These are phyloP conservation scores for Bos taurus DNA, from an alignment of 2,113 vertebrate species.

Conservation along the genomic window ARS-UCD2.0 NC_037333.1:75772001-75772500, in stretches of 20 bases:
- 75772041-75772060: background rate
- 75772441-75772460: background rate
- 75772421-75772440: background rate
- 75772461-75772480: background rate
- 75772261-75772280: background rate
- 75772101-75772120: background rate
- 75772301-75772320: background rate
- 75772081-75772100: background rate
- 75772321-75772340: background rate
- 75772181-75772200: background rate
- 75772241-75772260: background rate
- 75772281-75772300: background rate
- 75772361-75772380: background rate
- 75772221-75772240: background rate
- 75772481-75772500: background rate
- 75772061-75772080: background rate
- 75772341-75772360: background rate
- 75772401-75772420: background rate
- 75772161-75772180: background rate
- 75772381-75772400: background rate
- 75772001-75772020: background rate
- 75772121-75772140: background rate
- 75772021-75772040: background rate
- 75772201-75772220: background rate
- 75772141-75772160: background rate